Percentiles rank a stretch among this genome's conserved stretches.
These are phyloP conservation scores for Ommatoiulus sabulosus DNA, from an alignment of 2,888 invertebrate genomes.

Conservation along the genomic window DNA sequence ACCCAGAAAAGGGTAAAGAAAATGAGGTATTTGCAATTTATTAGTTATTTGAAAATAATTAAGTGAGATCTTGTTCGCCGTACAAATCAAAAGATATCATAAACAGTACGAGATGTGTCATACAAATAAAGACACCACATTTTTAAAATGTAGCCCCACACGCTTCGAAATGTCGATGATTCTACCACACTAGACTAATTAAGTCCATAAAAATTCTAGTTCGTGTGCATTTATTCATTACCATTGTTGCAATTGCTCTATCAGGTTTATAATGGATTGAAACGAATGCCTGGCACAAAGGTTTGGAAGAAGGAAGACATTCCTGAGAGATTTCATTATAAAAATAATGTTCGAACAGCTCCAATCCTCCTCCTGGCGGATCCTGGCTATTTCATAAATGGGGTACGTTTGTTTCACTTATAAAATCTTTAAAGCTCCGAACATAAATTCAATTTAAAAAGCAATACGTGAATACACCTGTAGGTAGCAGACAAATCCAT, in stretches of 20 bases:
- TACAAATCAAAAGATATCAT: too few relatives aligned
- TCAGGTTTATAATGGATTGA: slow-evolving; percentile 54
- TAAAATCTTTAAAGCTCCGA: neutral
- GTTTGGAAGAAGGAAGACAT: slow-evolving; percentile 65
- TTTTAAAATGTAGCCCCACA: too few relatives aligned
- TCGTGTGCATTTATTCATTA: slow-evolving; percentile 25
- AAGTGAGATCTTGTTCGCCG: too few relatives aligned
- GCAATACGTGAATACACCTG: neutral
- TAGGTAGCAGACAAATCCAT: slow-evolving; percentile 51
- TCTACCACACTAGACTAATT: too few relatives aligned
- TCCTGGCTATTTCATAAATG: slow-evolving; percentile 63
- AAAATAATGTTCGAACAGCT: slow-evolving; percentile 65
- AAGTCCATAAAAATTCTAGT: too few relatives aligned
- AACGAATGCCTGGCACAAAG: slow-evolving; percentile 30
- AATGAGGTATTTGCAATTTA: slow-evolving; percentile 61
- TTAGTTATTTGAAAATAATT: too few relatives aligned
- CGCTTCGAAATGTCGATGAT: too few relatives aligned
- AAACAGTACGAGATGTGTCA: too few relatives aligned
- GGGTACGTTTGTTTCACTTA: neutral
- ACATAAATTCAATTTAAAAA: neutral
- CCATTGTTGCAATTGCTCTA: neutral
- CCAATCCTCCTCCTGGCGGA: slow-evolving; percentile 66
- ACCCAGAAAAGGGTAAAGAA: slow-evolving; percentile 61
- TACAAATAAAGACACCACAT: too few relatives aligned
- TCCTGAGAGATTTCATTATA: slow-evolving; percentile 66